A percentile compares a stretch with the other conserved stretches of the same genome.
Conservation (phyloP, 2,888 invertebrate genomes). For the Crepidodera aurea region DNA sequence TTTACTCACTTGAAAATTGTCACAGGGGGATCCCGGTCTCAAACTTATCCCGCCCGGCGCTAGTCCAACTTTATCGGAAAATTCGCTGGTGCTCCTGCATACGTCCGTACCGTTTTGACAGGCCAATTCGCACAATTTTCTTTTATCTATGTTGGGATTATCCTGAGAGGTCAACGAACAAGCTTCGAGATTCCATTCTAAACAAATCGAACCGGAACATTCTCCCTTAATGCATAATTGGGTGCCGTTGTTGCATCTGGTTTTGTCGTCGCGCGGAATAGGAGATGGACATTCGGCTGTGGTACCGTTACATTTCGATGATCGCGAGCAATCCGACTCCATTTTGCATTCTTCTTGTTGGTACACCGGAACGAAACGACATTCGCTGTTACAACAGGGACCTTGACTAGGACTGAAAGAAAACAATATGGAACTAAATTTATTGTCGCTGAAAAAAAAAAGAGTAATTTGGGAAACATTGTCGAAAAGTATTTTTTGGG, state of each 20-base stretch:
- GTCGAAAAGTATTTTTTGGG: too few relatives aligned
- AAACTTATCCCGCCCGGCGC: conserved; percentile 85
- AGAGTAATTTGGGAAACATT: too few relatives aligned
- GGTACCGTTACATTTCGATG: conserved; percentile 85
- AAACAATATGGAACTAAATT: conserved; percentile 22
- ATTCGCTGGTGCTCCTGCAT: conserved; percentile 89
- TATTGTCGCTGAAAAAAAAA: background rate
- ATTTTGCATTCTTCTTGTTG: conserved; percentile 78
- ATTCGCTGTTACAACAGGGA: conserved; percentile 92
- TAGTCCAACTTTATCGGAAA: conserved; percentile 75
- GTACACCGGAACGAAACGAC: conserved; percentile 73
- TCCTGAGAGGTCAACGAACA: conserved; percentile 90
- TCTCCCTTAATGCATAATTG: conserved; percentile 89
- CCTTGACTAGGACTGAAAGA: conserved; percentile 92
- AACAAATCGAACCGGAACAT: conserved; percentile 94
- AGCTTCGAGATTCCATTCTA: conserved; percentile 92
- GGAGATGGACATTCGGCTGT: conserved; percentile 90
- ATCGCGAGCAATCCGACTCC: conserved; percentile 89
- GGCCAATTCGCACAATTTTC: conserved; percentile 95
- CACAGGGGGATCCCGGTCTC: conserved; percentile 96
- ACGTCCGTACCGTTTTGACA: conserved; percentile 87
- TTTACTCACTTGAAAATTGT: conserved; percentile 86
- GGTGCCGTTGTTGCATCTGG: conserved; percentile 94
- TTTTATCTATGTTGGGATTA: conserved; percentile 78
- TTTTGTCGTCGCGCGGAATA: conserved; percentile 82